Evolutionary conservation across 2,113 vertebrate genomes (phyloP).

Genomic region (Kobus ellipsiprymnus): DNA sequence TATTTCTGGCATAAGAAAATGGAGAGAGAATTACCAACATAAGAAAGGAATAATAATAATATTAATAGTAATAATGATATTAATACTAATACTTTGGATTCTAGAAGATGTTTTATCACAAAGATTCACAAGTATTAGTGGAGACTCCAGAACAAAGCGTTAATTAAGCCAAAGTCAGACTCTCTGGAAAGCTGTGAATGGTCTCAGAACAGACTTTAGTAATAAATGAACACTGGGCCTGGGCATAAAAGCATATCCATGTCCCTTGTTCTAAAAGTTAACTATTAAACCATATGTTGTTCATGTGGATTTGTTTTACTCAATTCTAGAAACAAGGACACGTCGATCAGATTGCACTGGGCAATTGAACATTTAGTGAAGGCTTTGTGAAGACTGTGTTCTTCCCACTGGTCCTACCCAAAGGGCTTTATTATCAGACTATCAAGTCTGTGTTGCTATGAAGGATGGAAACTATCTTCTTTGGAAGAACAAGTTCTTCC

Average conservation of each 20-base stretch:
- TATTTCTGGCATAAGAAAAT: conserved; percentile 36
- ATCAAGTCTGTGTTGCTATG: neutral
- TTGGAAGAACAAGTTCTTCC: conserved; percentile 39
- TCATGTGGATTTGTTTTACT: conserved; percentile 66
- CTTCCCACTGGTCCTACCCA: conserved; percentile 9
- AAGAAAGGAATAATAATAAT: neutral
- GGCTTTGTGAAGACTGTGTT: conserved; percentile 33
- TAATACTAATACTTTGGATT: neutral
- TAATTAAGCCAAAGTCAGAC: conserved; percentile 27
- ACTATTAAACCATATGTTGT: conserved; percentile 65
- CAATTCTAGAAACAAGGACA: conserved; percentile 60
- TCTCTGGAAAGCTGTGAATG: conserved; percentile 39
- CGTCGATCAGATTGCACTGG: conserved; percentile 41
- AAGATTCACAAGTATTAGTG: conserved; percentile 53
- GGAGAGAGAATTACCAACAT: neutral
- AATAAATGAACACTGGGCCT: conserved; percentile 39
- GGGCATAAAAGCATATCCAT: conserved; percentile 57
- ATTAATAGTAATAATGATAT: neutral
- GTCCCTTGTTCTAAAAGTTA: conserved; percentile 68
- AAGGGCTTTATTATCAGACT: conserved; percentile 7
- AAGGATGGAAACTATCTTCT: conserved; percentile 10
- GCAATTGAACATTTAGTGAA: conserved; percentile 32
- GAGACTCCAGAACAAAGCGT: neutral
- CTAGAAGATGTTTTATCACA: neutral
- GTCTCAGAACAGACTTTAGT: conserved; percentile 45